A percentile compares a stretch with the other conserved stretches of the same genome.
Conservation (phyloP, 2,113 vertebrate species). For the Genyomyrus donnyi region DNA sequence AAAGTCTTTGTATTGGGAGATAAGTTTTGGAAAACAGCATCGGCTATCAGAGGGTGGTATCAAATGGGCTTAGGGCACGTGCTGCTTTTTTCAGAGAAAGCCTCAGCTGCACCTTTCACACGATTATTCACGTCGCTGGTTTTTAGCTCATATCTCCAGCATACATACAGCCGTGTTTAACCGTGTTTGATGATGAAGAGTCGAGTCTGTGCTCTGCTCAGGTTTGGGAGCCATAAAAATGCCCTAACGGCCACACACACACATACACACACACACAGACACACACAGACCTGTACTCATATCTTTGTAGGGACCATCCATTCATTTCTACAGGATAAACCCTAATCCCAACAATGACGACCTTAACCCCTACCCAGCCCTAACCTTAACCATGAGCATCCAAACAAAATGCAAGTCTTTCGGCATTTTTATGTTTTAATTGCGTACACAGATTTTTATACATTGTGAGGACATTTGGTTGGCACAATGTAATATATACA, state of each 20-base stretch:
- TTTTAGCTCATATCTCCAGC: not conserved
- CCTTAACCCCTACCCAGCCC: not conserved
- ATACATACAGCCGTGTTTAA: not conserved
- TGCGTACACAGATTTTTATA: not conserved
- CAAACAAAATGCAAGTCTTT: not conserved
- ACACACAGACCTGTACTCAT: not conserved
- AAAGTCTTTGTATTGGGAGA: not conserved
- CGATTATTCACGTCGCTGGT: not conserved
- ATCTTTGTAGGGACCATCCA: not conserved
- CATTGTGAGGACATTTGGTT: not conserved
- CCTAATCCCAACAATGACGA: not conserved
- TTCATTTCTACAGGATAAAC: not conserved
- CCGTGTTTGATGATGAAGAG: not conserved
- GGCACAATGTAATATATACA: not conserved
- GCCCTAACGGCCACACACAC: not conserved
- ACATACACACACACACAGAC: not conserved
- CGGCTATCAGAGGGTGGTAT: not conserved
- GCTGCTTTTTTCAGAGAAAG: not conserved
- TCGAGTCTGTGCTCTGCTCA: not conserved
- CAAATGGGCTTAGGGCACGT: not conserved
- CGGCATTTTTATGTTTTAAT: not conserved
- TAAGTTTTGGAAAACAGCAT: not conserved
- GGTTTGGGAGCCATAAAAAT: not conserved
- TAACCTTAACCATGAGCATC: not conserved
- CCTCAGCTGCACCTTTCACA: not conserved